Evolutionary conservation across 2,888 invertebrate species (phyloP), one percentile per base, ranked within the genome.

Genomic region (Drosophila fungiperda): DNA sequence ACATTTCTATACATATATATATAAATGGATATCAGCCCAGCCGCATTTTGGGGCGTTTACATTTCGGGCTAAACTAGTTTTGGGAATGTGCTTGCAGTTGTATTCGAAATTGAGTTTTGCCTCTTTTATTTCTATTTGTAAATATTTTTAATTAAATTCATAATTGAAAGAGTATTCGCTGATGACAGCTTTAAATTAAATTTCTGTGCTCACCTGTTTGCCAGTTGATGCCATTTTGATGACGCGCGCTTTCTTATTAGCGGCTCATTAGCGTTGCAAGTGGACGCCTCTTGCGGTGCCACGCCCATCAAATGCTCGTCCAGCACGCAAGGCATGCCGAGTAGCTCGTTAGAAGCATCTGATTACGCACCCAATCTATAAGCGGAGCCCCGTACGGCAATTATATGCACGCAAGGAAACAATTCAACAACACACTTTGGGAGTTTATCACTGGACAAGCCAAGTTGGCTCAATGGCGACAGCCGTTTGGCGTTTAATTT

Each of bases 341-440:
- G 26, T 60, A 45, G 68, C 61, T 80, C 55, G 68, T 80, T 76
- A 73, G 54, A 11, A 63, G 62, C 53, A 58, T 64, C 81, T 78
- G 75, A 78, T 73, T 80, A 78, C 70, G 78, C 81, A 73, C 42
- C 67, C 72, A 77, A 76, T 79, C 73, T 70, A 71, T 50, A 65
- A 66, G 45, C 57, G 36, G 36, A 35, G 36, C 58, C 8, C 17
- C n/a, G 26, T 7, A 55, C 73, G 68, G 80, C 82, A 89, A 87
- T 87, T 87, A 87, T 75, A 69, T 82, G 87, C 87, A 89, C 87
- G 87, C 87, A 81, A 89, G 78, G 85, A 87, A 89, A 87, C 89
- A 85, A 89, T 89, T 87, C 71, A 68, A 82, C 72, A 78, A 82
- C 72, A 78, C 75, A 78, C 87, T 78, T 68, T 70, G 79, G 78